phyloP scores from a whole-genome alignment of 2,888 invertebrate genomes.

The Aromia moschata region DNA sequence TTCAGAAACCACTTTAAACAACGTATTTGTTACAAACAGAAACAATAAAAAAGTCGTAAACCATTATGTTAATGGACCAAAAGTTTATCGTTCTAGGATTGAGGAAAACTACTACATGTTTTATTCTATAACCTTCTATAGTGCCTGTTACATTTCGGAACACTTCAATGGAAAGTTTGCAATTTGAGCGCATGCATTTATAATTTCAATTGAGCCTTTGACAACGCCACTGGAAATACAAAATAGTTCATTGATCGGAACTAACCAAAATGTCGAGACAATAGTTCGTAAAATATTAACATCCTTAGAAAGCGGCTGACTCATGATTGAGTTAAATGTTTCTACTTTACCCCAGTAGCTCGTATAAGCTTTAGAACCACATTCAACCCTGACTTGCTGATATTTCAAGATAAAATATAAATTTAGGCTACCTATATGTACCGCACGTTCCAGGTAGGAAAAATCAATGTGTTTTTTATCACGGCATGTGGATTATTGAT shows the following conservation, averaged over 20 bases:
- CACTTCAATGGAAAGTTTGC: too few relatives aligned
- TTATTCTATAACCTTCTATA: too few relatives aligned
- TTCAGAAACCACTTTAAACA: too few relatives aligned
- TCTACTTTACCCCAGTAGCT: slow-evolving; percentile 17
- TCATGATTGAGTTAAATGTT: slow-evolving; percentile 24
- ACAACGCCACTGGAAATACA: not conserved
- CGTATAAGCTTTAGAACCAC: not conserved
- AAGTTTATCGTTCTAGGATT: too few relatives aligned
- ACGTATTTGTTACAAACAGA: too few relatives aligned
- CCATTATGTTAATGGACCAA: too few relatives aligned
- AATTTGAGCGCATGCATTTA: too few relatives aligned
- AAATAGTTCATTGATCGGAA: slow-evolving; percentile 16
- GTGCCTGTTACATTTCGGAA: too few relatives aligned
- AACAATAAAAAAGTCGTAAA: too few relatives aligned
- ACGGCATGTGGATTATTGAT: slow-evolving; percentile 43
- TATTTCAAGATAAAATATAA: slow-evolving; percentile 22
- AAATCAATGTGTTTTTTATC: slow-evolving; percentile 40
- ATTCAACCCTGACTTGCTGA: slow-evolving; percentile 19
- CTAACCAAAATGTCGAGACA: slow-evolving; percentile 17
- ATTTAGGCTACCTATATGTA: not conserved
- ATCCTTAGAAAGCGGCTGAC: slow-evolving; percentile 13
- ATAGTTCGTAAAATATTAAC: slow-evolving; percentile 22
- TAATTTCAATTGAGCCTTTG: too few relatives aligned
- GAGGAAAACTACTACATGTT: too few relatives aligned
- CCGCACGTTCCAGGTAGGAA: slow-evolving; percentile 37